Conservation (phyloP, 2,888 invertebrate species). For the Danaus chrysippus region DNA sequence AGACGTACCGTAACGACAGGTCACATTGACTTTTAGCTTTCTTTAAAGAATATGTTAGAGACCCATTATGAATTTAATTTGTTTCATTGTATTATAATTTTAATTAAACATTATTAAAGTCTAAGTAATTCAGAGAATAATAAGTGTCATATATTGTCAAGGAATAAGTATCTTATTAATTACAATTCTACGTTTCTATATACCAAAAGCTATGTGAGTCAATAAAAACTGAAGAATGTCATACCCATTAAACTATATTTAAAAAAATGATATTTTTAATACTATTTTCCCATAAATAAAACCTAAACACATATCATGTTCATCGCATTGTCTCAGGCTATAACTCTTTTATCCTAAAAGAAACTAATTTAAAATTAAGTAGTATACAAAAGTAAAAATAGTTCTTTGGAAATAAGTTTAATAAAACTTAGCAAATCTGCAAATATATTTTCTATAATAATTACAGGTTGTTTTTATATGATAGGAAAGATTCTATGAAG, state of each 20-base stretch:
- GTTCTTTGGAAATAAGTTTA: background rate
- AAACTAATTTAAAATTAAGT: background rate
- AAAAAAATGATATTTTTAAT: too few relatives aligned
- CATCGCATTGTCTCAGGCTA: too few relatives aligned
- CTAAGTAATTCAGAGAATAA: too few relatives aligned
- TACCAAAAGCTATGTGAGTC: too few relatives aligned
- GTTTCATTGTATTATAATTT: background rate
- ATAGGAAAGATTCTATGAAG: background rate
- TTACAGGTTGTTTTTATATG: slow-evolving; percentile 2
- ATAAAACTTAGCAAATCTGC: slow-evolving; percentile 2
- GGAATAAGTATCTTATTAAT: too few relatives aligned
- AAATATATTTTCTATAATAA: background rate
- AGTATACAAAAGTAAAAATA: background rate
- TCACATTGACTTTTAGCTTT: background rate
- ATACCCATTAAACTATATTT: too few relatives aligned
- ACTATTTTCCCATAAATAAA: too few relatives aligned
- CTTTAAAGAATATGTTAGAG: background rate
- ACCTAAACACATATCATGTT: too few relatives aligned
- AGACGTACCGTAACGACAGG: slow-evolving; percentile 12
- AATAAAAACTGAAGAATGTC: too few relatives aligned
- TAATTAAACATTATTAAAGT: too few relatives aligned
- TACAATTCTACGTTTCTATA: too few relatives aligned
- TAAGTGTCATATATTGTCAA: too few relatives aligned
- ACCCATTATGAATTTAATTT: background rate
- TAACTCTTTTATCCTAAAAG: background rate